Conservation (phyloP, 2,888 invertebrate genomes). For the Ferrisia virgata region DNA sequence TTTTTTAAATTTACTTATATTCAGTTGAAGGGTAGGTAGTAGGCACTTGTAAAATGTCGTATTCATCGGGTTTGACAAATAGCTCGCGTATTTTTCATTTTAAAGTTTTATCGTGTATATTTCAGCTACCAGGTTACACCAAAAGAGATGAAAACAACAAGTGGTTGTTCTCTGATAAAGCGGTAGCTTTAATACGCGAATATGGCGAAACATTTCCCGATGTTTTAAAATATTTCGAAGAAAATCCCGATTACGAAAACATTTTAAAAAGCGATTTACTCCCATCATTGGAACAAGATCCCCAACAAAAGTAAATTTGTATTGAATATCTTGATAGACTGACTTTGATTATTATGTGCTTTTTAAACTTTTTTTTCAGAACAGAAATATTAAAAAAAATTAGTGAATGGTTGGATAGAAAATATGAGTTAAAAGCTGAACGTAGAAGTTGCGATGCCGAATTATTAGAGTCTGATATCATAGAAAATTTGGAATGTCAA, state of each 20-base stretch:
- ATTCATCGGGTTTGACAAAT: no score
- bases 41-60: no score
- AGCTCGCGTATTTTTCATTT: no score
- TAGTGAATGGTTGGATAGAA: slow-evolving; percentile 26
- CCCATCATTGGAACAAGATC: neutral
- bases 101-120: no score
- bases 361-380: neutral
- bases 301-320: no score
- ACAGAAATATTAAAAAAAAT: slow-evolving; percentile 26
- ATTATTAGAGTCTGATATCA: neutral
- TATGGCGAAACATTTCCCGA: slow-evolving; percentile 73
- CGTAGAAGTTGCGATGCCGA: slow-evolving; percentile 38
- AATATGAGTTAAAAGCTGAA: slow-evolving; percentile 24
- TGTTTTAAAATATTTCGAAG: slow-evolving; percentile 53
- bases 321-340: neutral
- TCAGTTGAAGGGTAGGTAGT: no score
- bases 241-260: slow-evolving; percentile 32
- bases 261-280: slow-evolving; percentile 23
- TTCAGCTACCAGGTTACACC: slow-evolving; percentile 75
- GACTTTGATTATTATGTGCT: neutral
- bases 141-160: slow-evolving; percentile 61
- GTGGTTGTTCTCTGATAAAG: slow-evolving; percentile 80
- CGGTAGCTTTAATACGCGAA: slow-evolving; percentile 65
- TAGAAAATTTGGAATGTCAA: neutral
- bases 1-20: no score